Base-by-base conservation (phyloP, 2,888 invertebrate species). In the Lasioglossum marginatum region DNA sequence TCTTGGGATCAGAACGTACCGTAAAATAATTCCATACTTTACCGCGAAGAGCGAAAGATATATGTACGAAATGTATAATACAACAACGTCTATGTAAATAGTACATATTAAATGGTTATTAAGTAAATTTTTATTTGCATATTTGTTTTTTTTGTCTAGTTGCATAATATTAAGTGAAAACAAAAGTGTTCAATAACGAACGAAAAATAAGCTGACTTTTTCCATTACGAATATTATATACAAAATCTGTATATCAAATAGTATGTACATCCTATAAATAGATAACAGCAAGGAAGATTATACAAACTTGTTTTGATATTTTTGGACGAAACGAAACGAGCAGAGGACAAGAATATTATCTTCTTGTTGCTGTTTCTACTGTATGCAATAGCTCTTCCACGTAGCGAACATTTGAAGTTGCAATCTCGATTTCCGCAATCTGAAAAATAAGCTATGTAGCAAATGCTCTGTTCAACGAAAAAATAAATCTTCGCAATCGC, bases 291-390 rank as follows among this genome's bases (percentile, higher is more conserved):
- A n/a, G 43, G 37, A 27, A 37, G 23, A 34, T 16, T 16, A 27
- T 31, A 70, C 23, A 52, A 73, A 70, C n/a, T 40, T 43, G 12
- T 72, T 72, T 14, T n/a, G n/a, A 4, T 66, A 70, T 40, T n/a
- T 23, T 48, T 73, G 57, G n/a, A 77, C 34, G 31, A 60, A 40
- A 70, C 16, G 31, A 60, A 40, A 34, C 12, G 19, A 73, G 14
- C 14, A 52, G 27, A 31, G 45, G 5, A n/a, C n/a, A 27, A 19
- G 12, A 31, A 77, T 75, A 85, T 92, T 93, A 96, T n/a, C 91
- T 93, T 92, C 95, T 96, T 60, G 95, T 96, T 94, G 97, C 97
- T 89, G 96, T 96, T 90, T 96, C 96, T 76, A 97, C 97, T 92
- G 97, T 96, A 88, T 95, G 95, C 89, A 96, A 95, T 90, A 97